Conservation (phyloP, 92 coral and sea anemone species). For the Hydrozoanthus gracilis region DNA sequence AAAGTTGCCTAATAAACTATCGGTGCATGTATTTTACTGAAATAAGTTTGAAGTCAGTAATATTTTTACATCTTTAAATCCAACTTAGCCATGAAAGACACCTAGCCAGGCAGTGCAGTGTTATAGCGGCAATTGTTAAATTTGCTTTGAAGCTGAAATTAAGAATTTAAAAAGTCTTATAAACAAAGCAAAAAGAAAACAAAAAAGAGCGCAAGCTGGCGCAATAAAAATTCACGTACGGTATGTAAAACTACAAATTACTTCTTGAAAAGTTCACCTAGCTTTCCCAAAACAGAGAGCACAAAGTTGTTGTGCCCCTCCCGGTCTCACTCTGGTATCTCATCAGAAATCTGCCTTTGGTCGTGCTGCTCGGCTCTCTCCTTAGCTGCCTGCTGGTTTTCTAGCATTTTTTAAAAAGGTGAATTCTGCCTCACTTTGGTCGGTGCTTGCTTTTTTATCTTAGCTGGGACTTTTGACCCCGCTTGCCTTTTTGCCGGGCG, state of each 20-base stretch:
- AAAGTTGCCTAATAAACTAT: background rate
- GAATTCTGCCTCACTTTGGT: conserved; percentile 13
- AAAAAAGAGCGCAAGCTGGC: conserved; percentile 21
- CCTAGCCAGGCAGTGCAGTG: conserved; percentile 24
- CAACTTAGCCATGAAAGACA: background rate
- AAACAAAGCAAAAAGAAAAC: conserved; percentile 14
- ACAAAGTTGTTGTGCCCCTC: conserved; percentile 55
- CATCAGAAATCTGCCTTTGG: conserved; percentile 46
- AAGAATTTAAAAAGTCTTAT: conserved; percentile 5
- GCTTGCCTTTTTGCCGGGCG: conserved; percentile 16
- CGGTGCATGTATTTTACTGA: conserved; percentile 1
- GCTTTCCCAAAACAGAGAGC: conserved; percentile 53
- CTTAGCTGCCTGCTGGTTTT: conserved; percentile 58
- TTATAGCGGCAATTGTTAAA: conserved; percentile 2
- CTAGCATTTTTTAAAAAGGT: conserved; percentile 30
- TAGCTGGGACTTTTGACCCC: conserved; percentile 36
- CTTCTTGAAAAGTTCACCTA: conserved; percentile 53
- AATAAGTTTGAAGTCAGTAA: too few species aligned
- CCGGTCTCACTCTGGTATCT: conserved; percentile 50
- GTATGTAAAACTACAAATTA: conserved; percentile 16
- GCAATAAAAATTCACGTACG: conserved; percentile 13
- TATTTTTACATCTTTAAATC: conserved; percentile 1
- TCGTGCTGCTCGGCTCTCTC: conserved; percentile 56
- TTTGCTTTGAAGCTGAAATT: conserved; percentile 6
- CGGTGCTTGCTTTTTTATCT: conserved; percentile 27